These are phyloP conservation scores for Brienomyrus longianalis DNA, from an alignment of 2,113 vertebrate species.

Conservation along the genomic window DNA sequence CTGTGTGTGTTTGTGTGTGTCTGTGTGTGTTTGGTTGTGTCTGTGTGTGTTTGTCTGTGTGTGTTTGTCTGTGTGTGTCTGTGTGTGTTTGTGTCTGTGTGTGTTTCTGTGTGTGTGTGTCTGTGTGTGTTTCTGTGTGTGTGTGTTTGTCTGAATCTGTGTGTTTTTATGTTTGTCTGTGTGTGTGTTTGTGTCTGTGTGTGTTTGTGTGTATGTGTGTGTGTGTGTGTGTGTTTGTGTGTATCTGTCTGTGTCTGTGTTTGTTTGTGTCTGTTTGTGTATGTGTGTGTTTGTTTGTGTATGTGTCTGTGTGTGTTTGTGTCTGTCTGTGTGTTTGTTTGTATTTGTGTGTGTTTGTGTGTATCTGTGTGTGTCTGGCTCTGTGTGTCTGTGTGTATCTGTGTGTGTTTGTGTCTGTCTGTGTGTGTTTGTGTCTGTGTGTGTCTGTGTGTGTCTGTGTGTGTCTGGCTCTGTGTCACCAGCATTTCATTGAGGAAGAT, in stretches of 20 bases:
- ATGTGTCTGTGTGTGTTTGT: too few species aligned
- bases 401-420: too few species aligned
- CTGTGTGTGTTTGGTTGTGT: conserved; percentile 1
- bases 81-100: too few species aligned
- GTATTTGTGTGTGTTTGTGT: background rate
- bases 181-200: too few species aligned
- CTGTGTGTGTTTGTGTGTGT: too few species aligned
- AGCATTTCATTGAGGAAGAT: background rate
- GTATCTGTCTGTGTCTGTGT: background rate
- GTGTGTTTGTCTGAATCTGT: too few species aligned
- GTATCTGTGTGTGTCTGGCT: background rate
- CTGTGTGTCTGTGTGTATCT: conserved; percentile 9
- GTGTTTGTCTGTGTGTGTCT: background rate
- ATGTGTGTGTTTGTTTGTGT: conserved; percentile 23
- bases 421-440: too few species aligned
- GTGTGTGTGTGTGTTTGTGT: conserved; percentile 7
- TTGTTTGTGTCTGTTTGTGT: background rate
- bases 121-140: background rate
- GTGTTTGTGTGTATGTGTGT: conserved; percentile 23
- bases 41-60: conserved; percentile 23
- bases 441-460: conserved; percentile 23
- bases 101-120: too few species aligned
- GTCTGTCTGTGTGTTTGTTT: too few species aligned
- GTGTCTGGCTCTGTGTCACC: background rate
- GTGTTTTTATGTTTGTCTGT: too few species aligned